Evolutionary conservation across 1,140 invertebrate species (phyloP).

Genomic region (Drosophila sucinea): DNA sequence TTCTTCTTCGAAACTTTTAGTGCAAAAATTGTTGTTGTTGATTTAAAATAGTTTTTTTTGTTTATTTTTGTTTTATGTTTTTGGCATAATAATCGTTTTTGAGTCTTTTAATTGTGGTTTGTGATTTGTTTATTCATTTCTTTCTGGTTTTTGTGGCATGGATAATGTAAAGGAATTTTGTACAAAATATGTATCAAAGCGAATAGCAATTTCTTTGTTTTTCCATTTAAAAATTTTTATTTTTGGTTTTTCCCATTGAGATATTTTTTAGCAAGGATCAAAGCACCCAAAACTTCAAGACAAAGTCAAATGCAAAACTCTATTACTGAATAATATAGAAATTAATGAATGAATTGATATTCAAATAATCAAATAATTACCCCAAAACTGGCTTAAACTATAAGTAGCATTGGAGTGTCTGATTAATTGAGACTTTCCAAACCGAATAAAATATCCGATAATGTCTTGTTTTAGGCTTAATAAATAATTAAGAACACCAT

Average conservation of each 20-base stretch:
- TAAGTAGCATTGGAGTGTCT: no score
- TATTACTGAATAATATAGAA: no score
- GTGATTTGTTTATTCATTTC: conserved; percentile 14
- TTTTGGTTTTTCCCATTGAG: neutral
- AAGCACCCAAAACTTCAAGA: no score
- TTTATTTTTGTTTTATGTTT: conserved; percentile 21
- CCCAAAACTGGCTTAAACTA: no score
- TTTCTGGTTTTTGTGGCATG: conserved; percentile 18
- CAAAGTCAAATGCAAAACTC: no score
- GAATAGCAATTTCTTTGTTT: conserved; percentile 9
- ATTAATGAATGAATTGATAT: no score
- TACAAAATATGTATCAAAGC: neutral
- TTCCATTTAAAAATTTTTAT: neutral
- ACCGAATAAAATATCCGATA: no score
- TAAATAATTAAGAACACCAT: neutral
- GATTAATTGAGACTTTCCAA: no score
- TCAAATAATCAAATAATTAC: no score
- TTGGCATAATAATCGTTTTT: conserved; percentile 24
- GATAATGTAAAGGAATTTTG: conserved; percentile 8
- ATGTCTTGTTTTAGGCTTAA: no score
- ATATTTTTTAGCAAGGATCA: no score
- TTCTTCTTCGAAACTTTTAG: conserved; percentile 40
- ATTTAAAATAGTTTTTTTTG: conserved; percentile 49
- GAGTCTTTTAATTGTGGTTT: conserved; percentile 16
- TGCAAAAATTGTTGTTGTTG: conserved; percentile 28